Base-by-base conservation (phyloP, 2,797 vertebrate species). In the Pseudomugil tenellus region DNA sequence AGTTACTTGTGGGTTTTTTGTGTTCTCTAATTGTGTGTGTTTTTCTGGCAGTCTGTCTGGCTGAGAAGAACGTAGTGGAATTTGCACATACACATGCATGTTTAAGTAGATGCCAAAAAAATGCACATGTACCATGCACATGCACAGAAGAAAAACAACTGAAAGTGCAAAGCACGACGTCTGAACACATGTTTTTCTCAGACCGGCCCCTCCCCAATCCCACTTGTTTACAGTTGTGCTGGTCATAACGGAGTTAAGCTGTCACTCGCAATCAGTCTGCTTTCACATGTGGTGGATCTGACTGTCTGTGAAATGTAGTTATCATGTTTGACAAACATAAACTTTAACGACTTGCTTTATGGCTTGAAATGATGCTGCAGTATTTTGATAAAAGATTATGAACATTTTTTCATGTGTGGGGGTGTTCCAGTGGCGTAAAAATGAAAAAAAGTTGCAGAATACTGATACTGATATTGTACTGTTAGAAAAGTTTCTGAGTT, bases 151-250 rank as follows among this genome's bases (percentile, higher is more conserved):
- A 21, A 19, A 62, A 61, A 60, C 34, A 25, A 52, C 60, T 43
- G 58, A 64, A 65, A 71, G 64, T 35, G 12, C 1, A n/a, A 37
- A 60, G 28, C 66, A 67, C 39, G 66, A 72, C 6, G 16, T 70
- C 62, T 41, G 68, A 74, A 51, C 32, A 16, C 49, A 63, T 54
- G 54, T 72, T 52, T 32, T 6, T 10, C 69, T 51, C 34, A 4
- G 58, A 58, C 53, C 1, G 14, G 25, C 68, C 68, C 51, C 66
- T 70, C 52, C 70, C 52, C 64, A 13, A 49, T 67, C 58, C 79
- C 79, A 64, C 71, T 86, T 90, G 81, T 90, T 87, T 84, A 89
- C 78, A 77, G 70, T 58, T 29, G 14, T 21, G 35, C 67, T 60
- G 72, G 68, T 79, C 74, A 60, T 75, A 67, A 34, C 74, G 58